A percentile compares a stretch with the other conserved stretches of the same genome.
Evolutionary conservation across 2,888 invertebrate genomes (phyloP).

Genomic region (Noctua comes): DNA sequence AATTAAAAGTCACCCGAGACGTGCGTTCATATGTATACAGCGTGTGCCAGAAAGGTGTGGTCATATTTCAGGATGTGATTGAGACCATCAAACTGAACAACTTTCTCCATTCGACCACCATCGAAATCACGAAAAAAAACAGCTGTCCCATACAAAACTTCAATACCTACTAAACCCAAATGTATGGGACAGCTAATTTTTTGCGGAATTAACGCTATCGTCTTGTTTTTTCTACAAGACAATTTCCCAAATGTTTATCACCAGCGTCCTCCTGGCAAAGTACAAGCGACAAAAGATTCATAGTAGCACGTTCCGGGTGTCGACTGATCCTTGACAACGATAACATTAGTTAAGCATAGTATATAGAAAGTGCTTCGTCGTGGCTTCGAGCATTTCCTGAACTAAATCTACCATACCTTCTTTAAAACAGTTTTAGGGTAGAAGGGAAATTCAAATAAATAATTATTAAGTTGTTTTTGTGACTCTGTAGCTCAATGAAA

Average conservation of each 20-base stretch:
- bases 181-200: neutral
- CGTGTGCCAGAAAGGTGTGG: too few relatives aligned
- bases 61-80: too few relatives aligned
- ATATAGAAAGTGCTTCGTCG: conserved; percentile 15
- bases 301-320: conserved; percentile 10
- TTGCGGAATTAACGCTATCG: neutral
- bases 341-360: conserved; percentile 52
- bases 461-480: neutral
- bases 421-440: neutral
- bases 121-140: too few relatives aligned
- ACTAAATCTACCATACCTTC: neutral
- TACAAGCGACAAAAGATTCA: neutral
- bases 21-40: conserved; percentile 12
- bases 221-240: neutral
- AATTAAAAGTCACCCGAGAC: conserved; percentile 47
- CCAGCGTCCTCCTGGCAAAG: neutral
- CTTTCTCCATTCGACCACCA: too few relatives aligned
- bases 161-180: too few relatives aligned
- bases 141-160: too few relatives aligned
- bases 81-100: too few relatives aligned
- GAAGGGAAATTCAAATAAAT: neutral
- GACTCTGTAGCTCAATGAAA: neutral
- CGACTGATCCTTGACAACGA: conserved; percentile 22
- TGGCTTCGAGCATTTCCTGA: conserved; percentile 21
- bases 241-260: neutral